Base-by-base conservation (phyloP, 2,888 invertebrate genomes). In the Melinaea menophilus region DNA sequence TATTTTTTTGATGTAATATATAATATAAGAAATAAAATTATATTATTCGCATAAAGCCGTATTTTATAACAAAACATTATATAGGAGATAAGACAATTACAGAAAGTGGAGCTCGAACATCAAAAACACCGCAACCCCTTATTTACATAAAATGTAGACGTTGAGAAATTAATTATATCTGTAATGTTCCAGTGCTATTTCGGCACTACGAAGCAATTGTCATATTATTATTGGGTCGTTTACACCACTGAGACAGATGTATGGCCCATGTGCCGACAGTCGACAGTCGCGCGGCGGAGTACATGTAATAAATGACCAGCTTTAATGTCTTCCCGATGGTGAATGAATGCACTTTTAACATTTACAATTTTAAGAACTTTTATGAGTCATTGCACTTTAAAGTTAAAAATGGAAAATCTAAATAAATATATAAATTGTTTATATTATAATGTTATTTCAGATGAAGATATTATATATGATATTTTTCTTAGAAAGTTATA, bases 221-320 rank as follows among this genome's bases (percentile, higher is more conserved):
- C 82, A 81, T 85, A 82, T 83, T 86, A 87, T 86, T 86, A 86
- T 87, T 86, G 85, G 22, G 22, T 22, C 22, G 22, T 22, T 22
- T 22, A 22, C 22, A 22, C 22, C 22, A 80, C 82, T 88, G 88
- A 89, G 87, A 86, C 79, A 84, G 86, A 88, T 80, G 73, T 86
- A 88, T 86, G 80, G 85, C 71, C 86, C 86, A 86, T 88, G 88
- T 82, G 81, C 80, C 78, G 82, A 82, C 84, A 79, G 22, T 22
- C 22, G 22, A 22, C 22, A 22, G 80, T 81, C 82, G 83, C 73
- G 82, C 79, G 78, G 79, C 82, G 79, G 79, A 80, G 73, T 77
- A 78, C 81, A 75, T 79, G 84, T 85, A 82, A 87, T 87, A 84
- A 85, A 88, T 84, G 80, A 79, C 73, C 71, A 72, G 76, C 83